A percentile compares a stretch with the other conserved stretches of the same genome.
Evolutionary conservation across 2,888 invertebrate genomes (phyloP).

Genomic region (Apamea sordens): DNA sequence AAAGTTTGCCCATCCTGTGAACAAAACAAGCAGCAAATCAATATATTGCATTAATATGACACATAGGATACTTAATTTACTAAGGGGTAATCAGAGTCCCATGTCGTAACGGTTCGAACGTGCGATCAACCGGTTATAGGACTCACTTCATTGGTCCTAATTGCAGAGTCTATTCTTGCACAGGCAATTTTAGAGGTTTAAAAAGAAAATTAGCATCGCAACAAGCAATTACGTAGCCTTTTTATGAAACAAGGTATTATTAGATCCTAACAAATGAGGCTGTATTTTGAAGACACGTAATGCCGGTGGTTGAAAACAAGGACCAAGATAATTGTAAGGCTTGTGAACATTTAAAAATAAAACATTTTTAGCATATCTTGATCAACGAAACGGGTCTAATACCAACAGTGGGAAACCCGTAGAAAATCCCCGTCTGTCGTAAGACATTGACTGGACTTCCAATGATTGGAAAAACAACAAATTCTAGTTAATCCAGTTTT

Average conservation of each 20-base stretch:
- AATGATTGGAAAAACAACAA: constrained; percentile 35
- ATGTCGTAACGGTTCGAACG: constrained; percentile 53
- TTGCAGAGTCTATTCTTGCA: constrained; percentile 49
- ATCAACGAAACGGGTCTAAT: constrained; percentile 20
- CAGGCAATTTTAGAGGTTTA: constrained; percentile 55
- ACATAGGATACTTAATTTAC: constrained; percentile 57
- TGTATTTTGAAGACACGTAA: constrained; percentile 39
- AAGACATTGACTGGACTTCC: constrained; percentile 32
- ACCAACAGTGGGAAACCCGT: constrained; percentile 41
- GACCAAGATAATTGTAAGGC: constrained; percentile 15
- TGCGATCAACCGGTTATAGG: constrained; percentile 60
- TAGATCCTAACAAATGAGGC: constrained; percentile 47
- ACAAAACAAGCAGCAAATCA: constrained; percentile 36
- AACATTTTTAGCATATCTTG: not conserved
- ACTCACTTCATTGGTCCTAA: constrained; percentile 60
- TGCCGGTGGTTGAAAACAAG: constrained; percentile 4
- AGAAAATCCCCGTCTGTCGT: constrained; percentile 49
- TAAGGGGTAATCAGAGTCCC: constrained; percentile 48
- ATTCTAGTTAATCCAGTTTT: constrained; percentile 53
- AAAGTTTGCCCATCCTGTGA: constrained; percentile 42
- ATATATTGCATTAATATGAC: constrained; percentile 53
- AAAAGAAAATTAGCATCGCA: constrained; percentile 53
- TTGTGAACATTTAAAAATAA: not conserved
- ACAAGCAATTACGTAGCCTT: constrained; percentile 39
- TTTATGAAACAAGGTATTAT: constrained; percentile 52